Evolutionary conservation across 2,113 vertebrate species (phyloP).

Genomic region (Papio anubis): DNA sequence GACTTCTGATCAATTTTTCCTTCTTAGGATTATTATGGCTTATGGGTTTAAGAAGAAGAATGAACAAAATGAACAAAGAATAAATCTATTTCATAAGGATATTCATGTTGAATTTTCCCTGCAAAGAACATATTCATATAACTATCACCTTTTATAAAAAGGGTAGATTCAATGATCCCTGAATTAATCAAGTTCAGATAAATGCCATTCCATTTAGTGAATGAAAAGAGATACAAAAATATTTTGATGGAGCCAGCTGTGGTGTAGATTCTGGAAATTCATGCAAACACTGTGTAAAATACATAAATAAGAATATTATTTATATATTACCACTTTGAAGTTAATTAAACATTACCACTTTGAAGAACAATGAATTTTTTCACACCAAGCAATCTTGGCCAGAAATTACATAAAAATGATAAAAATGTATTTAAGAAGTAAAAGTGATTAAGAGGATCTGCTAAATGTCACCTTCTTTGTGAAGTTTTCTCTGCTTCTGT

Average conservation of each 20-base stretch:
- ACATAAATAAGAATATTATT: background rate
- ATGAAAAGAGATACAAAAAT: conserved; percentile 5
- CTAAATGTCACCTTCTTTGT: background rate
- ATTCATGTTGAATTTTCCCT: background rate
- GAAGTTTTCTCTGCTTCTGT: background rate
- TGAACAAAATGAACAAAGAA: background rate
- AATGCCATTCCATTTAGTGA: background rate
- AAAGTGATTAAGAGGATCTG: background rate
- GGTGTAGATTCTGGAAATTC: background rate
- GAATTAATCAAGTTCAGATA: background rate
- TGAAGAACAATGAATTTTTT: background rate
- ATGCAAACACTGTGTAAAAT: background rate
- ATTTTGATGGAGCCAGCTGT: background rate
- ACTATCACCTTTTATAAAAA: background rate
- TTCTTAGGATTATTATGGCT: background rate
- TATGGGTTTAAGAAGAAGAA: background rate
- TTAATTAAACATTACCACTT: background rate
- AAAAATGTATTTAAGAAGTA: background rate
- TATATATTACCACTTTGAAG: background rate
- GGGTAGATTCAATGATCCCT: background rate
- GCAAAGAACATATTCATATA: background rate
- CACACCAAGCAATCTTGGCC: background rate
- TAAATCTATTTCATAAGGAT: background rate
- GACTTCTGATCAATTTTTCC: background rate
- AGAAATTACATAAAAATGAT: background rate